Evolutionary conservation across 2,113 vertebrate genomes (phyloP), one percentile per base, ranked within the genome.

Genomic region (Dunckerocampus dactyliophorus): DNA sequence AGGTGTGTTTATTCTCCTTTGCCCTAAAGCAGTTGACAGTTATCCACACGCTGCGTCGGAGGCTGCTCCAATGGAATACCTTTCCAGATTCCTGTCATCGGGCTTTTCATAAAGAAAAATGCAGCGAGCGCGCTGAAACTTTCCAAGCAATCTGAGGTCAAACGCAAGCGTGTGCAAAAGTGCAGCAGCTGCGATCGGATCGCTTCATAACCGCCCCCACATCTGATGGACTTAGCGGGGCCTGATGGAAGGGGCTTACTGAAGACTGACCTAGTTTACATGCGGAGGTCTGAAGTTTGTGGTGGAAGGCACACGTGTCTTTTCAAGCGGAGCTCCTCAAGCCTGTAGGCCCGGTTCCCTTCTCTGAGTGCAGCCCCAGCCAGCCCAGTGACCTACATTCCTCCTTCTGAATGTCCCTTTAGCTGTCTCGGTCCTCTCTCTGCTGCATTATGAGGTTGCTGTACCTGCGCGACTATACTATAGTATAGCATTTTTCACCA

Each of bases 251-350:
- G 63, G 49, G 55, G 63, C 59, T 84, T 80, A 80, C 51, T 45
- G 56, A 62, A 74, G 79, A 78, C 58, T 82, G 76, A 80, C 74
- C 77, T 69, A 80, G 65, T 80, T 86, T 74, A 72, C 53, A 63
- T 50, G 55, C 20, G 9, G 8, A 59, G 51, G 10, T 57, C 47
- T 63, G 52, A 74, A 62, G 63, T 59, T 56, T 68, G 48, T 4
- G 4, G 47, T 37, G 17, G n/a, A 22, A 34, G 28, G 42, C 47
- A 17, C 31, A 12, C 2, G 19, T 39, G 8, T 7, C 45, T 14
- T 46, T 56, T 54, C 10, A 34, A 42, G 57, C 42, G 17, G 31
- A 53, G 46, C 50, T 69, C 39, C 9, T 63, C 24, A 13, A 48
- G 17, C 42, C 54, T 45, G 37, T 42, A 51, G 59, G 28, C 46